Conservation (phyloP, 2,113 vertebrate species). For the Xenopus borealis region DNA sequence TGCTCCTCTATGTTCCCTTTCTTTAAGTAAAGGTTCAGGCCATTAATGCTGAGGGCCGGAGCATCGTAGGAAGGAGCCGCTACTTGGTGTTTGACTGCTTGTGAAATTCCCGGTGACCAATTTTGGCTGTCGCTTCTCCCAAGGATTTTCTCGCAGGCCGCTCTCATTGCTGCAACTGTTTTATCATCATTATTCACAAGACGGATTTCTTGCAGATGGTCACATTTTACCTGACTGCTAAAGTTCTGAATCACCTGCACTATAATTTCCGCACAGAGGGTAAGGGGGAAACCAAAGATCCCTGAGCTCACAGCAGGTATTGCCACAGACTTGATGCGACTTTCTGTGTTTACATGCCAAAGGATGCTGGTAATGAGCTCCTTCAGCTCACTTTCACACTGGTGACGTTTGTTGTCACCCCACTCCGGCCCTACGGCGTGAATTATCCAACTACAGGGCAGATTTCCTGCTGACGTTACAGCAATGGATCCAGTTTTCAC, state of each 20-base stretch:
- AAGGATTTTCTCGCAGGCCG: slow-evolving; percentile 56
- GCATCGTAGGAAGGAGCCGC: neutral
- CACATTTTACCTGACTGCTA: slow-evolving; percentile 40
- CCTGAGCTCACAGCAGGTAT: slow-evolving; percentile 90
- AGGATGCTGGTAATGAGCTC: slow-evolving; percentile 59
- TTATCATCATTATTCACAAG: slow-evolving; percentile 75
- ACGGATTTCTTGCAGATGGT: slow-evolving; percentile 60
- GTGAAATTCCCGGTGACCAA: too few species aligned
- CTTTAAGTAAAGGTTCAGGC: slow-evolving; percentile 54
- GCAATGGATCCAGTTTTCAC: slow-evolving; percentile 56
- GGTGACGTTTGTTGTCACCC: accelerated
- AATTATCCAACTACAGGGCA: slow-evolving; percentile 71
- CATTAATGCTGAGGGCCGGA: neutral
- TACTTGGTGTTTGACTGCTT: neutral
- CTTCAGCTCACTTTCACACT: slow-evolving; percentile 25
- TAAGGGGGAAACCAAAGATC: slow-evolving; percentile 72
- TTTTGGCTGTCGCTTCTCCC: neutral
- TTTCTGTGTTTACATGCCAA: accelerated
- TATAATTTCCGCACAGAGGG: slow-evolving; percentile 68
- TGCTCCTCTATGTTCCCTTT: slow-evolving; percentile 61
- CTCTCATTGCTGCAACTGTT: slow-evolving; percentile 70
- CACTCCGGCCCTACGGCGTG: slow-evolving; percentile 80
- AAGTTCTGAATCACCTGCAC: slow-evolving; percentile 49
- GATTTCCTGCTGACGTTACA: slow-evolving; percentile 56
- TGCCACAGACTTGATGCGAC: slow-evolving; percentile 64